Evolutionary conservation across 1,140 invertebrate genomes (phyloP), one percentile per base, ranked within the genome.

Genomic region (Cheumatopsyche charites): DNA sequence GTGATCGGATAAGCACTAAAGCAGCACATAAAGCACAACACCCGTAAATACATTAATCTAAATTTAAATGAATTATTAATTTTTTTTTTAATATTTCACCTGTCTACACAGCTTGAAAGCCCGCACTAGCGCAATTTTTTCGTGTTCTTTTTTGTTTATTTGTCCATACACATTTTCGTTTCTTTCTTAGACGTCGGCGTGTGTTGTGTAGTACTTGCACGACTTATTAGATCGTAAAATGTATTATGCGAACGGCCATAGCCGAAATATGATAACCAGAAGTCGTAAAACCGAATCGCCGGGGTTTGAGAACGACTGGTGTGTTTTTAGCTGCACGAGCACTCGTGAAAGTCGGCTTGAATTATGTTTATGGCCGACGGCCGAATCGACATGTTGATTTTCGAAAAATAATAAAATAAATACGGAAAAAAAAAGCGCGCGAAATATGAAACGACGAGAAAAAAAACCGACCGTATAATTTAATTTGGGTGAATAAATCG

Each of bases 241-340:
- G 41, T 63, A 63, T 43, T 42, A 63, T 63, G 41, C 43, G 42
- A 41, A 66, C 43, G 26, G 63, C 63, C n/a, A 66, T 49, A 49
- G 63, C 63, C 36, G 43, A 66, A 66, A 66, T 66, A 66, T 66
- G 63, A 66, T 66, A 66, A 25, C 42, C 63, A 66, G 43, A 45
- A 66, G 63, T 66, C 63, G 45, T 66, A 66, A 66, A 65, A 9
- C 29, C 29, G 29, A 36, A 36, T 58, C 23, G 21, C 19, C 55
- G 12, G 43, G 43, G 12, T 47, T 47, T 47, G 15, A 12, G 15
- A n/a, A 47, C 43, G 43, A 47, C 4, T 13, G 29, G 29, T 36
- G 29, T 36, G 3, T 36, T 36, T 36, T 61, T 61, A n/a, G 43
- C 29, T 41, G 47, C 43, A 49, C 23, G 43, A n/a, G 43, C 42